phyloP scores from a whole-genome alignment of 2,888 invertebrate genomes.

The Carpatolechia fugitivella region DNA sequence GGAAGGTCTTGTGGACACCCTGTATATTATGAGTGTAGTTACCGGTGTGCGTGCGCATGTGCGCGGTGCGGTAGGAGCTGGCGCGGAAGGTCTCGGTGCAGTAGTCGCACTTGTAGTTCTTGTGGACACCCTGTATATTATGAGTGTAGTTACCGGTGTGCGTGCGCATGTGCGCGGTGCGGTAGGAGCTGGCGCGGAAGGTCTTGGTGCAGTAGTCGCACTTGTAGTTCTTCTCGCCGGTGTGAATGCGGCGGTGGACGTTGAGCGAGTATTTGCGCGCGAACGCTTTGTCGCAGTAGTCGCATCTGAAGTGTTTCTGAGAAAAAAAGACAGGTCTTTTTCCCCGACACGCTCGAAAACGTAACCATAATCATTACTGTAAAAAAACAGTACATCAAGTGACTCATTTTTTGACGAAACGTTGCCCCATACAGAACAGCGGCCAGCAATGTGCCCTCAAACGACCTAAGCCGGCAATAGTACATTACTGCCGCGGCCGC shows the following conservation, averaged over 20 bases:
- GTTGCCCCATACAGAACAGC: too few species aligned
- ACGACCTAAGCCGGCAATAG: too few species aligned
- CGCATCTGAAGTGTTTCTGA: constrained; percentile 90
- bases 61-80: constrained; percentile 41
- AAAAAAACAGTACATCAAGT: too few species aligned
- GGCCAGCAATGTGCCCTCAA: too few species aligned
- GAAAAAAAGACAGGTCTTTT: not conserved
- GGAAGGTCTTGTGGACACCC: constrained; percentile 81
- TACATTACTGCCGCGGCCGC: too few species aligned
- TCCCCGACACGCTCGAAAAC: too few species aligned
- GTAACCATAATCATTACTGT: too few species aligned
- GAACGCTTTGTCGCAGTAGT: constrained; percentile 93
- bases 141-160: constrained; percentile 82
- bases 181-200: constrained; percentile 91
- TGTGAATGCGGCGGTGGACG: constrained; percentile 91
- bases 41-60: constrained; percentile 91
- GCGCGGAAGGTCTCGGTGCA: not conserved
- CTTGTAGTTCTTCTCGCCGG: constrained; percentile 91
- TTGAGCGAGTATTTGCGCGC: constrained; percentile 92
- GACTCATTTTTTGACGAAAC: too few species aligned
- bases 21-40: constrained; percentile 57
- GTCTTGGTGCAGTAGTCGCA: constrained; percentile 91
- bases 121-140: not conserved
- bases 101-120: not conserved
- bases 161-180: constrained; percentile 90